A percentile compares a stretch with the other conserved stretches of the same genome.
These are phyloP conservation scores for Centrocercus urophasianus DNA, from an alignment of 2,113 vertebrate genomes.

Conservation along the genomic window DNA sequence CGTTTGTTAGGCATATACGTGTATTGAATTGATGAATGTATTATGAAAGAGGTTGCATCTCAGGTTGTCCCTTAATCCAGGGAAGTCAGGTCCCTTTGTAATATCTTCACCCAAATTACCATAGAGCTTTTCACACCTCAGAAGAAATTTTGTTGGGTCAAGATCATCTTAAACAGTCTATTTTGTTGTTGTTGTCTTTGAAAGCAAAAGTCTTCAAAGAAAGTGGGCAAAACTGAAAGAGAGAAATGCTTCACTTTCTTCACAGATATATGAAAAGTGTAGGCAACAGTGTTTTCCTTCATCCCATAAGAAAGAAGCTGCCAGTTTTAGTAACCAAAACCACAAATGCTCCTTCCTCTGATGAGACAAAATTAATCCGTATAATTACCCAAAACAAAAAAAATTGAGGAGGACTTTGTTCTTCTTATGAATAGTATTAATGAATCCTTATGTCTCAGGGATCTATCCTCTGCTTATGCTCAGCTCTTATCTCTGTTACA, in stretches of 20 bases:
- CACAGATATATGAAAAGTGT: neutral
- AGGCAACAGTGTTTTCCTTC: neutral
- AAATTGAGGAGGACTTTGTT: neutral
- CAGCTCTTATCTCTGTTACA: neutral
- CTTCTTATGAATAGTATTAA: too few relatives aligned
- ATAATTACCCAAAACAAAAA: neutral
- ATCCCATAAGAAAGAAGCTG: neutral
- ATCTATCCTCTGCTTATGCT: neutral
- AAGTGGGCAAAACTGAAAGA: neutral
- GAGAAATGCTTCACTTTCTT: neutral
- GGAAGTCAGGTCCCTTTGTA: neutral
- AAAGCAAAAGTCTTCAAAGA: neutral
- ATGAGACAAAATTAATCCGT: neutral
- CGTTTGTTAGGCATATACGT: neutral
- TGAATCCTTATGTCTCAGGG: neutral
- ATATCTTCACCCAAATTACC: neutral
- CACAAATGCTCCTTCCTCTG: neutral
- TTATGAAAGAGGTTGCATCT: neutral
- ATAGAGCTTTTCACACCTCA: neutral
- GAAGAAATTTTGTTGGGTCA: neutral
- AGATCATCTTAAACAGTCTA: neutral
- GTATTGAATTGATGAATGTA: neutral
- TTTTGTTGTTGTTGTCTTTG: neutral
- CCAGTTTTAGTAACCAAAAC: neutral
- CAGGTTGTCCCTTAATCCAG: neutral